Evolutionary conservation across 2,888 invertebrate species (phyloP), one percentile per base, ranked within the genome.

Genomic region (Cremastinae sp.): DNA sequence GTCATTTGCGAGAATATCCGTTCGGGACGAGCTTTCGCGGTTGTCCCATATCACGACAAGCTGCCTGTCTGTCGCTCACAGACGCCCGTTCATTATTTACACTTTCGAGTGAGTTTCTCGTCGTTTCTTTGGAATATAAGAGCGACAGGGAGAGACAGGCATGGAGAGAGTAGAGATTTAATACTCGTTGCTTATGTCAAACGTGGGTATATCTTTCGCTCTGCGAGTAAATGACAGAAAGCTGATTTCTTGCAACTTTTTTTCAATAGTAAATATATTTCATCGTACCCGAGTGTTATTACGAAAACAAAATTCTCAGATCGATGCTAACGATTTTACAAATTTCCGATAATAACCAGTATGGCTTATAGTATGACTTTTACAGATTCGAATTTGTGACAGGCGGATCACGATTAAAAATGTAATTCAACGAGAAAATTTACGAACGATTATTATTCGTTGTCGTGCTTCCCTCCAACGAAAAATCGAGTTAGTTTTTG

Each of bases 31-130:
- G 34, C 68, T 69, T 51, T 73, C 79, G 74, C 74, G 75, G 80
- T 78, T 80, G 73, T 79, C 80, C 80, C 80, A 75, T 82, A 82
- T 82, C 82, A 81, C 80, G 74, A 82, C 81, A 80, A 79, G 81
- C 83, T 78, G 81, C 70, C 83, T 83, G 81, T 78, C 84, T 84
- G 84, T 84, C 84, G 78, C 78, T 71, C 49, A 79, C 83, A 84
- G 83, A 82, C 79, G 78, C 76, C 28, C 76, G 79, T 83, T 83
- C 82, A 82, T 84, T 83, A 83, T 83, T 84, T 83, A 82, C 82
- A 82, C 82, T 80, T 81, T 74, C 80, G 76, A 79, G 81, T 80
- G 80, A 75, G 56, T 78, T 78, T 28, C 28, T 28, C 2, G 65
- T 75, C 71, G 72, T 64, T 75, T 78, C 68, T 68, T 71, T 70